Evolutionary conservation across 2,888 invertebrate genomes (phyloP), one percentile per base, ranked within the genome.

Genomic region (Sesia bembeciformis): DNA sequence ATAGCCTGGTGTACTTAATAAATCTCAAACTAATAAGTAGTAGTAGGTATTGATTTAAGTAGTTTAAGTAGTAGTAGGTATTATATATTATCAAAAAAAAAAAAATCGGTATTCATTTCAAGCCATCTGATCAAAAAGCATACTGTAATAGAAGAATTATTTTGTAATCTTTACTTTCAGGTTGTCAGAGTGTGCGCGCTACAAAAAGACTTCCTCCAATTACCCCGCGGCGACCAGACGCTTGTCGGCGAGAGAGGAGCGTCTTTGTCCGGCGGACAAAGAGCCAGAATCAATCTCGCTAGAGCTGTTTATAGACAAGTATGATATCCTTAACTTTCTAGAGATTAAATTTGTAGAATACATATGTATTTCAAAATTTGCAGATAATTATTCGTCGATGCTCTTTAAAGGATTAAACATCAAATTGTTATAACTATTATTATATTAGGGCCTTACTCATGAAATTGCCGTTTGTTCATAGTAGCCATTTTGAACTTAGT

Each of bases 201-300:
- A 51, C 91, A 92, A 67, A 91, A 92, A 72, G 96, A 97, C 74
- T 92, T 96, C 68, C 91, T 93, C 62, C 93, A 93, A 68, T 91
- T 94, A 60, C 90, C 92, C 6, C 90, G 93, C 62, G 93, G 94
- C 2, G 95, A 93, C 67, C 90, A 91, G 76, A 96, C 95, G 0
- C 81, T 95, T 51, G 94, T 97, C 3, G 96, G 96, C n/a, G 96
- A 96, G 68, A 85, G 93, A 63, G 96, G 96, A 7, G 93, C 94
- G 8, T 94, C 94, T 40, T 80, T 97, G 61, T 94, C 95, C 58
- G 96, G 96, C 3, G 96, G 96, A 23, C 96, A 96, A 78, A 92
- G 94, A 72, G 96, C 96, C 4, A 91, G 96, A 51, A 92, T 93
- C 51, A 93, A 93, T 69, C 81, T 93, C 63, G 90, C 93, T 0